Conservation (phyloP, 1,140 invertebrate genomes). For the Scaptodrosophila lebanonensis region DNA sequence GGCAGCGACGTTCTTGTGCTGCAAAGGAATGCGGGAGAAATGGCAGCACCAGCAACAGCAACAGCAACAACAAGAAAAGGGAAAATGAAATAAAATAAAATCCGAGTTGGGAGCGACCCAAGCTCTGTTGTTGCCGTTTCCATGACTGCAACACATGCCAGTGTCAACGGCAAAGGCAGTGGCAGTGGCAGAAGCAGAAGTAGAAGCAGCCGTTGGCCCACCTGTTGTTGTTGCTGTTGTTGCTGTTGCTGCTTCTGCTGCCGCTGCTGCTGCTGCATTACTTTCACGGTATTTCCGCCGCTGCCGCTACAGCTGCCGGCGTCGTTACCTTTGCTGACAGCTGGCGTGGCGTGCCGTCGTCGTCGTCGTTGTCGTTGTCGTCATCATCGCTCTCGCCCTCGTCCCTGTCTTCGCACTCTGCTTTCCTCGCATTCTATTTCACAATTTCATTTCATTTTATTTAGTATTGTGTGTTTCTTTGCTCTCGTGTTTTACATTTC, state of each 20-base stretch:
- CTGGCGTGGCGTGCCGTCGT: slow-evolving; percentile 35
- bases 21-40: too few relatives aligned
- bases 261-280: slow-evolving; percentile 28
- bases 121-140: slow-evolving; percentile 21
- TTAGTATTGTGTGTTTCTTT: slow-evolving; percentile 5
- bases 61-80: too few relatives aligned
- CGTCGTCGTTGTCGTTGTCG: slow-evolving; percentile 44
- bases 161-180: background rate
- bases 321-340: slow-evolving; percentile 1
- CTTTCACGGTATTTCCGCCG: slow-evolving; percentile 38
- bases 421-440: slow-evolving; percentile 12
- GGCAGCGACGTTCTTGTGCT: too few relatives aligned
- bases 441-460: slow-evolving; percentile 25
- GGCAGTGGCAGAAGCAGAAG: slow-evolving; percentile 4
- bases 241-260: slow-evolving; percentile 1
- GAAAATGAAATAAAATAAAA: too few relatives aligned
- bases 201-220: slow-evolving; percentile 15
- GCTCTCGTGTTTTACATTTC: slow-evolving; percentile 44
- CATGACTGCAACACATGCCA: slow-evolving; percentile 26
- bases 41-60: too few relatives aligned
- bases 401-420: slow-evolving; percentile 26
- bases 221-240: slow-evolving; percentile 51
- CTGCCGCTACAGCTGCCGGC: background rate
- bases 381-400: slow-evolving; percentile 39
- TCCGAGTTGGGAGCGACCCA: too few relatives aligned